Evolutionary conservation across 2,797 vertebrate species (phyloP).

Genomic region (Leucoraja ocellata): DNA sequence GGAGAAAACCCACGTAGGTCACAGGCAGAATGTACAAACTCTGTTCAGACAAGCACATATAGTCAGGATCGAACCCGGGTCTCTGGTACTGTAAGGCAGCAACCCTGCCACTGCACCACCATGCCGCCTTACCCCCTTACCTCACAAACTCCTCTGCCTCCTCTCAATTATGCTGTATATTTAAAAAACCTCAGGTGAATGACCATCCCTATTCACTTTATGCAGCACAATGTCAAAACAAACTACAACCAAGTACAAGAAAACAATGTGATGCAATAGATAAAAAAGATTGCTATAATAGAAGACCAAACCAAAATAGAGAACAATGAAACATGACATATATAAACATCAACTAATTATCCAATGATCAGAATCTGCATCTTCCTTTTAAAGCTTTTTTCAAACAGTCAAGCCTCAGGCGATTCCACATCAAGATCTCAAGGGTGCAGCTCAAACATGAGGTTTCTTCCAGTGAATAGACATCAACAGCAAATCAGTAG

Average conservation of each 20-base stretch:
- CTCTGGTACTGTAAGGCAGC: no score
- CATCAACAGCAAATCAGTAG: not conserved
- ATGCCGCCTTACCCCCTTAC: no score
- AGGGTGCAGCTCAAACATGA: not conserved
- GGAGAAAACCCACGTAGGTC: no score
- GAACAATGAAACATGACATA: not conserved
- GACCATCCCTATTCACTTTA: not conserved
- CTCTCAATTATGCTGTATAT: not conserved
- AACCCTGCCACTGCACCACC: no score
- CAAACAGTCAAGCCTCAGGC: not conserved
- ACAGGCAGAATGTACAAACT: no score
- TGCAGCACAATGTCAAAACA: not conserved
- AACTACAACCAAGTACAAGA: not conserved
- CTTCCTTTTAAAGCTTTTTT: not conserved
- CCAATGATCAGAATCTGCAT: not conserved
- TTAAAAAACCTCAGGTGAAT: not conserved
- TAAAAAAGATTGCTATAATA: no score
- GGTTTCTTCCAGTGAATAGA: not conserved
- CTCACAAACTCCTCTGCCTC: not conserved
- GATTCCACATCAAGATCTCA: not conserved
- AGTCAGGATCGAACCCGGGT: no score
- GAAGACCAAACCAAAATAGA: not conserved
- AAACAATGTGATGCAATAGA: not conserved
- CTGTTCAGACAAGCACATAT: no score
- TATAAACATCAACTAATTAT: not conserved